These are phyloP conservation scores for Ophion costatus DNA, from an alignment of 2,888 invertebrate genomes.

Conservation along the genomic window DNA sequence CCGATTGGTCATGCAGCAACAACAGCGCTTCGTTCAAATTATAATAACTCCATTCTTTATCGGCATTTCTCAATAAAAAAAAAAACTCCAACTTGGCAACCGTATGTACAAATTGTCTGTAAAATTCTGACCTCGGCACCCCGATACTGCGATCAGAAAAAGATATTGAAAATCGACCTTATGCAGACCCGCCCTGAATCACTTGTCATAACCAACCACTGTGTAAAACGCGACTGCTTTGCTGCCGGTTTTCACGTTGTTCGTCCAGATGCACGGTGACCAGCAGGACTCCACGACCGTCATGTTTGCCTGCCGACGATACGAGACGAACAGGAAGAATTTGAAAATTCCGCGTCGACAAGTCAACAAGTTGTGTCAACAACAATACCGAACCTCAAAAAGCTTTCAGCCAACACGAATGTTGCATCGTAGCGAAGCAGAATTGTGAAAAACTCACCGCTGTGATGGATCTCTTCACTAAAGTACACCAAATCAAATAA, in stretches of 20 bases:
- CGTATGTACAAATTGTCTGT: too few relatives aligned
- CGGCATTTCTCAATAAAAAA: too few relatives aligned
- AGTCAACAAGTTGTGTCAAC: neutral
- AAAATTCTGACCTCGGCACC: too few relatives aligned
- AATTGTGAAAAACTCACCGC: neutral
- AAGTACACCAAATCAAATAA: neutral
- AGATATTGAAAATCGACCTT: neutral
- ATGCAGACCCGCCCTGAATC: neutral
- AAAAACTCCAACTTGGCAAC: too few relatives aligned
- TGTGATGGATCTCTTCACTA: neutral
- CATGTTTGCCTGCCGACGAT: constrained; percentile 85
- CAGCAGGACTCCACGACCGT: constrained; percentile 91
- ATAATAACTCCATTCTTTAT: too few relatives aligned
- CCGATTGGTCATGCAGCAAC: too few relatives aligned
- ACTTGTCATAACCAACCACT: constrained; percentile 82
- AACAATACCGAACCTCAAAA: constrained; percentile 2
- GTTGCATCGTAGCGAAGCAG: neutral
- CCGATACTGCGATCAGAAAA: neutral
- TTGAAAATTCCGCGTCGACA: neutral
- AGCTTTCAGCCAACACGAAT: neutral
- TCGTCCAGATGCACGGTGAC: constrained; percentile 95
- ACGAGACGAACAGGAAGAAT: neutral
- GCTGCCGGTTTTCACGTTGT: constrained; percentile 90
- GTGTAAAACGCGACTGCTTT: constrained; percentile 92
- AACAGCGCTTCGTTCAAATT: too few relatives aligned